Conservation (phyloP, 53 echinoderm and acorn worm genomes). For the Crossaster papposus region DNA sequence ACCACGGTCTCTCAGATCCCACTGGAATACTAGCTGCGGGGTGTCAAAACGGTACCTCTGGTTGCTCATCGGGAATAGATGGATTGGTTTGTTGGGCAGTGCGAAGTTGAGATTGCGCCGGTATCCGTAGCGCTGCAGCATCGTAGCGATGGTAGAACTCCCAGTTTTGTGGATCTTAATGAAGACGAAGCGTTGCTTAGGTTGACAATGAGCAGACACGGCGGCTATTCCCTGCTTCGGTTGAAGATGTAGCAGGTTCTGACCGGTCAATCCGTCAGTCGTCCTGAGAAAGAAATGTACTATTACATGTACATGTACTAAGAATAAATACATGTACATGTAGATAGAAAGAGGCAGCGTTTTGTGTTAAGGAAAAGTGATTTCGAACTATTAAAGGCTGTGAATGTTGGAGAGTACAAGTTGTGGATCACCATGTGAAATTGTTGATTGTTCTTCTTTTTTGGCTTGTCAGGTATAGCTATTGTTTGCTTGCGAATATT, state of each 20-base stretch:
- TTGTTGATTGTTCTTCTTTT: no score
- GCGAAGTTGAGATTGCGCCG: conserved; percentile 61
- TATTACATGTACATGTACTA: no score
- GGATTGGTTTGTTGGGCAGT: background rate
- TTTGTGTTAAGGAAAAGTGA: no score
- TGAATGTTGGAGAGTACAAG: no score
- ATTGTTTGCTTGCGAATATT: no score
- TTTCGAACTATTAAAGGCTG: no score
- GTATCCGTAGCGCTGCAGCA: conserved; percentile 81
- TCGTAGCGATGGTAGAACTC: conserved; percentile 70
- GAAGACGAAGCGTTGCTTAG: conserved; percentile 57
- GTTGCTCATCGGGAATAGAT: background rate
- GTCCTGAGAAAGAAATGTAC: no score
- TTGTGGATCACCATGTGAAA: no score
- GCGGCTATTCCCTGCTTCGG: background rate
- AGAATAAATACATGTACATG: no score
- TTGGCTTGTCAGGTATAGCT: no score
- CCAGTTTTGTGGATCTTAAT: conserved; percentile 82
- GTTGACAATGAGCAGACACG: background rate
- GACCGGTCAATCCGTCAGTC: background rate
- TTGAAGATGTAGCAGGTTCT: background rate
- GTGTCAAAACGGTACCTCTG: background rate
- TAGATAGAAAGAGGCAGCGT: no score
- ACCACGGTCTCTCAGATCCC: background rate
- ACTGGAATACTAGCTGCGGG: background rate